A percentile compares a stretch with the other conserved stretches of the same genome.
phyloP scores from a whole-genome alignment of 2,797 vertebrate genomes.

The Amazona ochrocephala region DNA sequence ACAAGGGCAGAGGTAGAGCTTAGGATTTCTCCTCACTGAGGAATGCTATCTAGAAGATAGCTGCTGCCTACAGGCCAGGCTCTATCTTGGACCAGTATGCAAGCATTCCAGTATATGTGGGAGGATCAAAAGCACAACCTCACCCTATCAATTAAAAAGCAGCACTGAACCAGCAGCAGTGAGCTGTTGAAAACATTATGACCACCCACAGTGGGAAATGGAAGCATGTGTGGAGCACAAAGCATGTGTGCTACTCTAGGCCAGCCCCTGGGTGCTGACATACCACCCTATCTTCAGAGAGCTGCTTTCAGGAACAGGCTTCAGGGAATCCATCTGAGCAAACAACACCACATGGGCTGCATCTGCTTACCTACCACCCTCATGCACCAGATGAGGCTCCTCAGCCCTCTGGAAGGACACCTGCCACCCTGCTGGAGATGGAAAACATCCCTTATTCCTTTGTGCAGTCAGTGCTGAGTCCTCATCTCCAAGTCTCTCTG shows the following conservation, averaged over 20 bases:
- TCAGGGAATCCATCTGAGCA: neutral
- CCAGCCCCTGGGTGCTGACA: neutral
- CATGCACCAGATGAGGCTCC: neutral
- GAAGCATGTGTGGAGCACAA: neutral
- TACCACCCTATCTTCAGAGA: neutral
- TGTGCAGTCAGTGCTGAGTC: neutral
- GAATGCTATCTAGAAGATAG: neutral
- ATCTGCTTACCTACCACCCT: neutral
- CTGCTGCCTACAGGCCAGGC: neutral
- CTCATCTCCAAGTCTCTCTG: neutral
- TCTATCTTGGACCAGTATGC: neutral
- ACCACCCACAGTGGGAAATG: neutral
- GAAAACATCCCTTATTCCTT: neutral
- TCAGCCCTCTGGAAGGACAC: neutral
- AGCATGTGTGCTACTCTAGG: accelerated
- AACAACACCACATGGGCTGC: neutral
- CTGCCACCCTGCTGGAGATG: neutral
- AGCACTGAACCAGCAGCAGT: neutral
- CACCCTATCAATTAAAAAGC: neutral
- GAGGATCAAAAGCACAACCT: constrained; percentile 23
- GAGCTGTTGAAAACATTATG: neutral
- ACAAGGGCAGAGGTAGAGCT: neutral
- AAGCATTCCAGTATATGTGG: neutral
- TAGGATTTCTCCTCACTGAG: neutral
- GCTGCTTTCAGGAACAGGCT: neutral